Conservation (phyloP, 2,113 vertebrate species). For the Thamnophis sirtalis region DNA sequence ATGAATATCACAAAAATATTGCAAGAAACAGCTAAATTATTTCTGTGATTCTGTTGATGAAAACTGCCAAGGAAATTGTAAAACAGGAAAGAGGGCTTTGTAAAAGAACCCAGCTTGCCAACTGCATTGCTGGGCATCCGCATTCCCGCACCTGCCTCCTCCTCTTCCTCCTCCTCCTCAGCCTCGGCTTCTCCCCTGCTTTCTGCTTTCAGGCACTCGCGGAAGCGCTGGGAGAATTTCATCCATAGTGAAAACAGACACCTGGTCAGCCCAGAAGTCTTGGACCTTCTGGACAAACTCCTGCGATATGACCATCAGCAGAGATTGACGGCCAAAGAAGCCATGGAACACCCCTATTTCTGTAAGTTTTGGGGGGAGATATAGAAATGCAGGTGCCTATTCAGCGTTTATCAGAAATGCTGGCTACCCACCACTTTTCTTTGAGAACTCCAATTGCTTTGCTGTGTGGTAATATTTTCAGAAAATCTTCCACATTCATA, state of each 20-base stretch:
- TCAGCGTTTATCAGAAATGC: not conserved
- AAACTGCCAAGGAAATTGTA: not conserved
- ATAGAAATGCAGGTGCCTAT: not conserved
- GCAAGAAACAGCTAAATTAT: not conserved
- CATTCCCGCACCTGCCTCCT: not conserved
- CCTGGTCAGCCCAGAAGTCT: slow-evolving; percentile 90
- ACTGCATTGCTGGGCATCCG: not conserved
- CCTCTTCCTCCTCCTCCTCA: no score
- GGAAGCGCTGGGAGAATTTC: slow-evolving; percentile 98
- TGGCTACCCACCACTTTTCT: not conserved
- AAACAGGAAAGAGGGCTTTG: not conserved
- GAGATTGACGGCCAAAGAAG: slow-evolving; percentile 93
- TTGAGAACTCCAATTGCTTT: not conserved
- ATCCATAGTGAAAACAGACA: slow-evolving; percentile 97
- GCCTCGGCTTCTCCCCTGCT: not conserved
- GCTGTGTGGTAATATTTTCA: not conserved
- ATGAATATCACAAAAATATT: not conserved
- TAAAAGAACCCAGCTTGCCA: not conserved
- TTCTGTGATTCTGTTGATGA: not conserved
- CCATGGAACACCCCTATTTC: slow-evolving; percentile 97
- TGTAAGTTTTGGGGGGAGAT: slow-evolving; percentile 73
- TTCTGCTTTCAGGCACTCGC: slow-evolving; percentile 80
- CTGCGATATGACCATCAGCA: slow-evolving; percentile 98
- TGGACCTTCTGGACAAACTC: slow-evolving; percentile 96
- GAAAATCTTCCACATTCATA: not conserved